A percentile compares a stretch with the other conserved stretches of the same genome.
Conservation (phyloP, 2,888 invertebrate genomes). For the Augiades crinisus region DNA sequence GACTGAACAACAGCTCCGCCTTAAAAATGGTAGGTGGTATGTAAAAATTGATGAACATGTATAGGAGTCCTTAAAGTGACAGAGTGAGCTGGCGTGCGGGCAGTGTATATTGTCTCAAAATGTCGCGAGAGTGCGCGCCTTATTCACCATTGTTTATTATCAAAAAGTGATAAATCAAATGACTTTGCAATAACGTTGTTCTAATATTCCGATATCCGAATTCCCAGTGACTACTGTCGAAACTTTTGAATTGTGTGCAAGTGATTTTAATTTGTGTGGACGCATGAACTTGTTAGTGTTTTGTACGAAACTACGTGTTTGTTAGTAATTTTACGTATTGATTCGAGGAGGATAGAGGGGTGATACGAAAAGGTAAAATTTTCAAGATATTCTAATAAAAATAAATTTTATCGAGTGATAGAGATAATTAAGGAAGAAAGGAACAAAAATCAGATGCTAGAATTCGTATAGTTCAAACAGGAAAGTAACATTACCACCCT, state of each 20-base stretch:
- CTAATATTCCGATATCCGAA: slow-evolving; percentile 40
- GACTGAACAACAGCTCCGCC: slow-evolving; percentile 77
- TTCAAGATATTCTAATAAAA: background rate
- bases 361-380: slow-evolving; percentile 1
- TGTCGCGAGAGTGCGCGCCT: slow-evolving; percentile 70
- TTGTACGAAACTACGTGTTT: slow-evolving; percentile 6
- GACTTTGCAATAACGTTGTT: slow-evolving; percentile 67
- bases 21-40: slow-evolving; percentile 82
- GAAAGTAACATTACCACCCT: no score
- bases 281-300: slow-evolving; percentile 25
- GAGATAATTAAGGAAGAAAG: no score
- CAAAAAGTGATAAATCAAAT: slow-evolving; percentile 79
- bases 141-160: slow-evolving; percentile 72
- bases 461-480: no score
- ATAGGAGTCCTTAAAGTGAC: slow-evolving; percentile 81
- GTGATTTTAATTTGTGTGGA: slow-evolving; percentile 38
- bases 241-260: slow-evolving; percentile 28
- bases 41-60: slow-evolving; percentile 82
- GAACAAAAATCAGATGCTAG: no score
- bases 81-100: slow-evolving; percentile 79
- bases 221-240: slow-evolving; percentile 41
- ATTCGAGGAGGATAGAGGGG: background rate
- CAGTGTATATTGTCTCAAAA: slow-evolving; percentile 81
- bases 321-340: background rate
- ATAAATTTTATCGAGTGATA: no score